Evolutionary conservation across 2,888 invertebrate genomes (phyloP).

Genomic region (Hedya salicella): DNA sequence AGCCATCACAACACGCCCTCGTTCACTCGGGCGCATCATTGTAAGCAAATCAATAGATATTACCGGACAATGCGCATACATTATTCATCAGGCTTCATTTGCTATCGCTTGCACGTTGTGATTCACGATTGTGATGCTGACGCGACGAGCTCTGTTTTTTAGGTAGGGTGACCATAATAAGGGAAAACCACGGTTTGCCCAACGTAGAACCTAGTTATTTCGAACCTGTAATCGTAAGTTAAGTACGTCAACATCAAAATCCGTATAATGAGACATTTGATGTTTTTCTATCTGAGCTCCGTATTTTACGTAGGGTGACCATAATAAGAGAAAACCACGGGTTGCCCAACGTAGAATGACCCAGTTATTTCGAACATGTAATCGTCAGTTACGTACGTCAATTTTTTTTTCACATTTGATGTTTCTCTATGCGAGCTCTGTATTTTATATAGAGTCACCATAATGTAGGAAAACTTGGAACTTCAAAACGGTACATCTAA

Average conservation of each 20-base stretch:
- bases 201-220: too few relatives aligned
- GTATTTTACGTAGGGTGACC: slow-evolving; percentile 44
- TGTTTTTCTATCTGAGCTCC: too few relatives aligned
- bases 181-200: too few relatives aligned
- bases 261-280: too few relatives aligned
- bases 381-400: too few relatives aligned
- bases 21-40: slow-evolving; percentile 51
- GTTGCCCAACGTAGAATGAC: too few relatives aligned
- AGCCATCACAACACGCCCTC: slow-evolving; percentile 19
- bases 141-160: slow-evolving; percentile 35
- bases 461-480: background rate
- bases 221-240: too few relatives aligned
- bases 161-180: slow-evolving; percentile 42
- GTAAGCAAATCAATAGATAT: slow-evolving; percentile 68
- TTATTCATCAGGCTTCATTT: slow-evolving; percentile 41
- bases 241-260: too few relatives aligned
- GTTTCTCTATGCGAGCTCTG: too few relatives aligned
- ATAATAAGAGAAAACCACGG: background rate
- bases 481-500: too few relatives aligned
- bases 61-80: slow-evolving; percentile 46
- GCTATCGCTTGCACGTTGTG: slow-evolving; percentile 31
- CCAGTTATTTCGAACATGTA: too few relatives aligned
- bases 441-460: slow-evolving; percentile 45
- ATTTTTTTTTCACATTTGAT: too few relatives aligned
- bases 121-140: slow-evolving; percentile 35